These are phyloP conservation scores for Antechinus flavipes DNA, from an alignment of 2,113 vertebrate species.

Conservation along the genomic window DNA sequence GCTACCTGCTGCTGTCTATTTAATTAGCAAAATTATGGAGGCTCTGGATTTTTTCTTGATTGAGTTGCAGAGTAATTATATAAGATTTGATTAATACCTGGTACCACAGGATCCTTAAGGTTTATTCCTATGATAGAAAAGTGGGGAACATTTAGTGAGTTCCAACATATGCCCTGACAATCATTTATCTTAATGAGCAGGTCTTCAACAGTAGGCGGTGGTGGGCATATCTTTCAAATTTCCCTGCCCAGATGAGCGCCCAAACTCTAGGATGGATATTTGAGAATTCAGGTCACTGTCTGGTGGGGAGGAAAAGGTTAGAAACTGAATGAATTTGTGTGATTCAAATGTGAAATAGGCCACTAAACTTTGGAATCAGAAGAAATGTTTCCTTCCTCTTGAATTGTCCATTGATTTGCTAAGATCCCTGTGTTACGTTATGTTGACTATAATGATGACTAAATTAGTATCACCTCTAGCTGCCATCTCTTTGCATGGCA, in stretches of 20 bases:
- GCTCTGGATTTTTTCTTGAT: slow-evolving; percentile 30
- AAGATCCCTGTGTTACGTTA: not conserved
- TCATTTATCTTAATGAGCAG: slow-evolving; percentile 16
- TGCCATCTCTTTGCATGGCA: not conserved
- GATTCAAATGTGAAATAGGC: not conserved
- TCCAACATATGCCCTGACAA: slow-evolving; percentile 24
- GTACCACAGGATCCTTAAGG: slow-evolving; percentile 37
- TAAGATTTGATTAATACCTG: slow-evolving; percentile 46
- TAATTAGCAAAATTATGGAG: slow-evolving; percentile 52
- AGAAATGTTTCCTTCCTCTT: not conserved
- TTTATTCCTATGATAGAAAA: slow-evolving; percentile 1
- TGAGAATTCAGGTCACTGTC: not conserved
- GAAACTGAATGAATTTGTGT: not conserved
- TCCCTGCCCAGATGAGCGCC: not conserved
- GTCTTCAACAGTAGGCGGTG: slow-evolving; percentile 20
- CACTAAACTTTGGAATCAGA: not conserved
- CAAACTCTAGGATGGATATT: not conserved
- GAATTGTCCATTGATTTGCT: not conserved
- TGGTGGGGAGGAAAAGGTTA: not conserved
- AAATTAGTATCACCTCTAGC: not conserved
- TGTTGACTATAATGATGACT: not conserved
- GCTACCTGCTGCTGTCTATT: not conserved
- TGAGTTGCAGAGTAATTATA: slow-evolving; percentile 47
- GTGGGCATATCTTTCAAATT: not conserved
- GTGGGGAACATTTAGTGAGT: not conserved